Evolutionary conservation across 2,797 vertebrate genomes (phyloP).

Genomic region (Protosalanx chinensis): DNA sequence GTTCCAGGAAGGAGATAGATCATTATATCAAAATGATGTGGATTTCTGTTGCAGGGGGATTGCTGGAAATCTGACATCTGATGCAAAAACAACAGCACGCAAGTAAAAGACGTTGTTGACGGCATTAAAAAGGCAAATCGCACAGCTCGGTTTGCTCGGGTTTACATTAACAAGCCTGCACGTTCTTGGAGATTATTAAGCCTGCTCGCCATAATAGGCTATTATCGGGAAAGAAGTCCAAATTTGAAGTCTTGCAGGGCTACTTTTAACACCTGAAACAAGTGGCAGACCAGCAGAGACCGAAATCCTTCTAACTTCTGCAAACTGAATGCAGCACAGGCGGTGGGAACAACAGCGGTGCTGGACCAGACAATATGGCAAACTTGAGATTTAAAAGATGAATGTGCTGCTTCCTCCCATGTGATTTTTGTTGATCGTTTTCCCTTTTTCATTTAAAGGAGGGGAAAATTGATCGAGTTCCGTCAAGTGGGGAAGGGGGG

Average conservation of each 20-base stretch:
- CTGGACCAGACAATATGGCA: slow-evolving; percentile 51
- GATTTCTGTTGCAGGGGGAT: slow-evolving; percentile 38
- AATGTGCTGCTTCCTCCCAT: slow-evolving; percentile 50
- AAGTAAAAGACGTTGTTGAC: slow-evolving; percentile 9
- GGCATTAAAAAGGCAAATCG: slow-evolving; percentile 13
- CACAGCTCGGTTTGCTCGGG: slow-evolving; percentile 46
- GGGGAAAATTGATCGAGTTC: slow-evolving; percentile 40
- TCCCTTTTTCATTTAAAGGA: slow-evolving; percentile 38
- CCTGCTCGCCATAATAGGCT: slow-evolving; percentile 21
- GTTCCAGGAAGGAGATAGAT: slow-evolving; percentile 44
- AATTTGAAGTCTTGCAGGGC: slow-evolving; percentile 23
- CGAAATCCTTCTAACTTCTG: slow-evolving; percentile 43
- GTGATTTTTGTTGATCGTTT: slow-evolving; percentile 48
- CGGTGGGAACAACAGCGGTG: slow-evolving; percentile 46
- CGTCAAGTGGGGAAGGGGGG: slow-evolving; percentile 41
- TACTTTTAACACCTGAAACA: slow-evolving; percentile 25
- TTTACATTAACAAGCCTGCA: slow-evolving; percentile 36
- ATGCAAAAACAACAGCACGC: slow-evolving; percentile 33
- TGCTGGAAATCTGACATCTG: slow-evolving; percentile 55
- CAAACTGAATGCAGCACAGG: slow-evolving; percentile 51
- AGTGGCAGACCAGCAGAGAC: slow-evolving; percentile 27
- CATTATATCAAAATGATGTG: slow-evolving; percentile 52
- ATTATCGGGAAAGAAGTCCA: slow-evolving; percentile 20
- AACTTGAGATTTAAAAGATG: slow-evolving; percentile 62
- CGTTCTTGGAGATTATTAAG: slow-evolving; percentile 46